Evolutionary conservation across 2,113 vertebrate species (phyloP).

Genomic region (Chlorodrepanis virens): DNA sequence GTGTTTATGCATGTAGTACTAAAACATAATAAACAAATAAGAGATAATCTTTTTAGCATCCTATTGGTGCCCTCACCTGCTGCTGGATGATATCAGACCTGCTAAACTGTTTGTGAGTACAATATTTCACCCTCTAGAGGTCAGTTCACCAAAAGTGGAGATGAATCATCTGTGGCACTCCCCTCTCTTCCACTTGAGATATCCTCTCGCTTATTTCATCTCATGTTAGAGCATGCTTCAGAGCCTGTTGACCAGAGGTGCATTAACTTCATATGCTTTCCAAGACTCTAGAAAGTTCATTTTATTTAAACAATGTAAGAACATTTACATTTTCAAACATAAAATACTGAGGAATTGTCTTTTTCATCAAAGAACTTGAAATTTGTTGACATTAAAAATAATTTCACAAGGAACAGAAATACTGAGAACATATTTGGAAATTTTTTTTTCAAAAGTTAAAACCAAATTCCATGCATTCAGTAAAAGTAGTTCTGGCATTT

Average conservation of each 20-base stretch:
- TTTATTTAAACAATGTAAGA: neutral
- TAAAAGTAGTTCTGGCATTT: neutral
- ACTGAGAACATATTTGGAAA: neutral
- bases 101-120: neutral
- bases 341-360: neutral
- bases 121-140: neutral
- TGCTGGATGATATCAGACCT: neutral
- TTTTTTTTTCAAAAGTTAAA: neutral
- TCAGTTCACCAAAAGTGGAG: neutral
- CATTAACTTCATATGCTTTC: neutral
- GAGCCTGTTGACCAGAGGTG: neutral
- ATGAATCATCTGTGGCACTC: rapidly evolving
- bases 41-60: neutral
- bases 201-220: neutral
- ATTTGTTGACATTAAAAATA: neutral
- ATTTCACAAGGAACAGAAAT: neutral
- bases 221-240: neutral
- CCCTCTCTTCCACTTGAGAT: neutral
- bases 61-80: neutral
- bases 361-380: neutral
- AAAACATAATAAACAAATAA: neutral
- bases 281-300: neutral
- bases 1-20: neutral
- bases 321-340: neutral
- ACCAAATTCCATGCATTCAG: neutral